Evolutionary conservation across 2,113 vertebrate species (phyloP).

Genomic region (Dolichotis patagonum): DNA sequence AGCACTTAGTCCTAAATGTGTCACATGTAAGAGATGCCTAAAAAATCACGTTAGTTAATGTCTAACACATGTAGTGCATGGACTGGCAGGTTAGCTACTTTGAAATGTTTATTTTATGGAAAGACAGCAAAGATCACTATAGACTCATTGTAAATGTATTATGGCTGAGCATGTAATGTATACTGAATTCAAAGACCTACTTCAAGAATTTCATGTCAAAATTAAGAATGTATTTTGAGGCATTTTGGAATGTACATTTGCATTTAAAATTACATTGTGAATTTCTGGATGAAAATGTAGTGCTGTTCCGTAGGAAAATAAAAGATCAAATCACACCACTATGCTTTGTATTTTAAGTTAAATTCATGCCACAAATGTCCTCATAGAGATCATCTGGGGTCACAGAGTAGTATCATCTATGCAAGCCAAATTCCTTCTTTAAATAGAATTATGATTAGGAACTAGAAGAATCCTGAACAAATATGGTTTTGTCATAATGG

Average conservation of each 20-base stretch:
- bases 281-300: neutral
- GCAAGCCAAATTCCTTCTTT: slow-evolving; percentile 42
- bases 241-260: neutral
- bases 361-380: neutral
- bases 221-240: neutral
- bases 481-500: slow-evolving; percentile 21
- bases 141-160: neutral
- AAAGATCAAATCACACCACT: slow-evolving; percentile 25
- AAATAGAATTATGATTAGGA: slow-evolving; percentile 31
- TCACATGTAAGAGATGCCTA: slow-evolving; percentile 66
- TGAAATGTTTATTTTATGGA: slow-evolving; percentile 59
- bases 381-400: neutral
- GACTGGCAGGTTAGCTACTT: slow-evolving; percentile 39
- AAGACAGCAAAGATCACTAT: slow-evolving; percentile 38
- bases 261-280: slow-evolving; percentile 34
- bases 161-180: neutral
- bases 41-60: slow-evolving; percentile 78
- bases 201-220: slow-evolving; percentile 12
- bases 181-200: neutral
- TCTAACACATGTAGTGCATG: slow-evolving; percentile 58
- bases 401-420: neutral
- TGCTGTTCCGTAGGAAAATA: slow-evolving; percentile 15
- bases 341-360: slow-evolving; percentile 6
- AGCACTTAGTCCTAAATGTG: slow-evolving; percentile 70
- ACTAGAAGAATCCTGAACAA: neutral